Evolutionary conservation across 2,113 vertebrate species (phyloP).

Genomic region (Okapia johnstoni): DNA sequence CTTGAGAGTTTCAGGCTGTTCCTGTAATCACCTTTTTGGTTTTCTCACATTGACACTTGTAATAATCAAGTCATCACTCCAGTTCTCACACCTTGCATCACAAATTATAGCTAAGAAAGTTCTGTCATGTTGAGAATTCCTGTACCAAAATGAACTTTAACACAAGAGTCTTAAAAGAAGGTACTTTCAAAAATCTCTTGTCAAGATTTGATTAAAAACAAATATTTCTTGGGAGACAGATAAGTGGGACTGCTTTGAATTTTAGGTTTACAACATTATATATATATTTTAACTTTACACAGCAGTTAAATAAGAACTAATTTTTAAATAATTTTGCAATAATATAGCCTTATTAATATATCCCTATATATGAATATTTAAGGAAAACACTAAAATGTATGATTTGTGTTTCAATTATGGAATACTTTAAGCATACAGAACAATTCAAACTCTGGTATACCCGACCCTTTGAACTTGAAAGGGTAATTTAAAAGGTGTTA

Average conservation of each 20-base stretch:
- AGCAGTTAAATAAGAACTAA: background rate
- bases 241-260: background rate
- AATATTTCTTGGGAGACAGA: background rate
- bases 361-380: background rate
- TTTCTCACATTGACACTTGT: background rate
- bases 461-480: background rate
- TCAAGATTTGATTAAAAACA: slow-evolving; percentile 11
- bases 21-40: background rate
- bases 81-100: background rate
- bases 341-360: background rate
- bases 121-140: background rate
- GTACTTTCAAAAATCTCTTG: background rate
- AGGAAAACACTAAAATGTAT: background rate
- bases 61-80: background rate
- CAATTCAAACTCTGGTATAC: background rate
- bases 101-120: background rate
- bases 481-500: background rate
- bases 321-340: background rate
- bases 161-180: background rate
- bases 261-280: background rate
- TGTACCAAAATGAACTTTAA: background rate
- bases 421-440: background rate
- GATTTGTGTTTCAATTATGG: background rate
- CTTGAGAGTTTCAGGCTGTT: background rate
- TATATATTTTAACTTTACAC: background rate